Evolutionary conservation across 1,140 invertebrate genomes (phyloP).

Genomic region (Adoxophyes honmai): DNA sequence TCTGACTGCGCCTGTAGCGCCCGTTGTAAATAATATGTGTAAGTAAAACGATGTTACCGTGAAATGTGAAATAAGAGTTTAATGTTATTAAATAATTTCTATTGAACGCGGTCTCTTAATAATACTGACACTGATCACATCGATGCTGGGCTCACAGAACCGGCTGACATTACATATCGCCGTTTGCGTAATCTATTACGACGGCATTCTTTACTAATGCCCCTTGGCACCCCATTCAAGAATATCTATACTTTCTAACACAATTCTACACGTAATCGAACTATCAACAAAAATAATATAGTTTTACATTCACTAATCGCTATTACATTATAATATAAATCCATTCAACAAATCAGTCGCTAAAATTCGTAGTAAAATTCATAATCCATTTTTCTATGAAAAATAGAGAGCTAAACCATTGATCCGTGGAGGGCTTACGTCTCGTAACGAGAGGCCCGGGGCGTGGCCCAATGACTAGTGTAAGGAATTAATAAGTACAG

Average conservation of each 20-base stretch:
- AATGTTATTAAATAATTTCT: conserved; percentile 77
- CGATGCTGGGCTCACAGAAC: conserved; percentile 30
- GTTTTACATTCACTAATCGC: not conserved
- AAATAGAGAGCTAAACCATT: conserved; percentile 1
- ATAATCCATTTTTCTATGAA: not conserved
- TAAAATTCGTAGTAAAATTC: too few relatives aligned
- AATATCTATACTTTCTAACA: not conserved
- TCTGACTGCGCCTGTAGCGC: conserved; percentile 47
- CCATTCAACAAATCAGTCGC: too few relatives aligned
- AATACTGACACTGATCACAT: conserved; percentile 73
- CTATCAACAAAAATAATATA: not conserved
- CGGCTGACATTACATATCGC: not conserved
- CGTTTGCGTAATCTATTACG: too few relatives aligned
- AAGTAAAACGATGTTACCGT: conserved; percentile 77
- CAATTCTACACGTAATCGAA: not conserved
- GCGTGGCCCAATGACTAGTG: conserved; percentile 35
- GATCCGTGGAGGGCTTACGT: not conserved
- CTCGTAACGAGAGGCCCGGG: not conserved
- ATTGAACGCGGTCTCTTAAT: conserved; percentile 69
- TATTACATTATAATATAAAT: too few relatives aligned
- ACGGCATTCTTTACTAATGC: too few relatives aligned
- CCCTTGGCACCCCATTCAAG: too few relatives aligned
- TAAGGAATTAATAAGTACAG: conserved; percentile 21
- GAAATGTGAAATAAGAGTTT: conserved; percentile 76
- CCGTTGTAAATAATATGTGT: conserved; percentile 73